A percentile compares a stretch with the other conserved stretches of the same genome.
Evolutionary conservation across 2,888 invertebrate species (phyloP).

Genomic region (Zootermopsis nevadensis): DNA sequence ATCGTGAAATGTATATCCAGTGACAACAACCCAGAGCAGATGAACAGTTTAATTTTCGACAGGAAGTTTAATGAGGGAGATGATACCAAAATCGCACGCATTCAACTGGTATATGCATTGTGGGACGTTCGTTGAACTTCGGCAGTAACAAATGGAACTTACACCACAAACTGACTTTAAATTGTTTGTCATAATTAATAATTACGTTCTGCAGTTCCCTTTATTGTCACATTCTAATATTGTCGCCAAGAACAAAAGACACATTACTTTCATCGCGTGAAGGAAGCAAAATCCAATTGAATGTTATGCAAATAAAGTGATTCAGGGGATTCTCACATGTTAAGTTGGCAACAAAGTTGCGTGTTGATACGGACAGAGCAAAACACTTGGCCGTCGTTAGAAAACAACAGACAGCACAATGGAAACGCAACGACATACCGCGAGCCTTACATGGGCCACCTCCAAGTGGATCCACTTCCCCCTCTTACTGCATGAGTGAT

Average conservation of each 20-base stretch:
- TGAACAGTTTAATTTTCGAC: too few relatives aligned
- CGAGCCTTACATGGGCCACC: not conserved
- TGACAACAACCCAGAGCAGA: too few relatives aligned
- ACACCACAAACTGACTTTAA: too few relatives aligned
- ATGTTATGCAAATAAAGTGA: slow-evolving; percentile 8
- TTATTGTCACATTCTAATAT: too few relatives aligned
- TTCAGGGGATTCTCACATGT: not conserved
- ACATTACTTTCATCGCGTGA: not conserved
- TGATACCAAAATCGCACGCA: too few relatives aligned
- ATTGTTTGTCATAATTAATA: too few relatives aligned
- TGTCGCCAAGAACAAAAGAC: not conserved
- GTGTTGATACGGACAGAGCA: not conserved
- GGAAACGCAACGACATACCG: not conserved
- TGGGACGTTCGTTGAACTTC: too few relatives aligned
- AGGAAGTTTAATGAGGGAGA: too few relatives aligned
- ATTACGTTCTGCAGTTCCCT: too few relatives aligned
- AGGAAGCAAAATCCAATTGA: not conserved
- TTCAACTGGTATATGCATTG: too few relatives aligned
- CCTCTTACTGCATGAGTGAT: not conserved
- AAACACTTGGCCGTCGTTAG: slow-evolving; percentile 5
- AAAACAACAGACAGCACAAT: slow-evolving; percentile 3
- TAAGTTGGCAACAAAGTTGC: not conserved
- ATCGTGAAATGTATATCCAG: too few relatives aligned
- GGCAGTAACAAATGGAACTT: too few relatives aligned
- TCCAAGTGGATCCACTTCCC: not conserved